A percentile compares a stretch with the other conserved stretches of the same genome.
phyloP scores from a whole-genome alignment of 2,888 invertebrate species.

The Hedya salicella region DNA sequence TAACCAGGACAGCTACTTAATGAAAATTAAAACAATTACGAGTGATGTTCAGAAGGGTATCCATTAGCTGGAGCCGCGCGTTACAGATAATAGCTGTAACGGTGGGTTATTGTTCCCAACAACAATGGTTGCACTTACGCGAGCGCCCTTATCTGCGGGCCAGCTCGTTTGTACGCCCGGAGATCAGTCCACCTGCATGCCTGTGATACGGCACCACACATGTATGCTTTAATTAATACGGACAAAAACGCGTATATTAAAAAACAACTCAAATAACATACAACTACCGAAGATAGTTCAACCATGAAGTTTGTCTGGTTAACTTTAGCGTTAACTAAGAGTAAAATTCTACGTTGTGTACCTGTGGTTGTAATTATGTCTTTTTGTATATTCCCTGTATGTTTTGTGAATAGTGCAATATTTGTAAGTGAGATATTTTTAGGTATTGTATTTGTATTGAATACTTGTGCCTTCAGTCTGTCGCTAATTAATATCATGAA shows the following conservation, averaged over 20 bases:
- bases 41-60: conserved; percentile 64
- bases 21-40: conserved; percentile 75
- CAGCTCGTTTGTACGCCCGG: conserved; percentile 69
- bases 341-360: too few species aligned
- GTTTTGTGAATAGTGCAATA: too few species aligned
- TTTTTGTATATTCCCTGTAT: too few species aligned
- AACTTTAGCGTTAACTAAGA: too few species aligned
- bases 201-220: conserved; percentile 53
- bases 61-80: conserved; percentile 68
- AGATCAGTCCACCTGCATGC: conserved; percentile 64
- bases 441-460: too few species aligned
- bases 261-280: neutral
- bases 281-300: too few species aligned
- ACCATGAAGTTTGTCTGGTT: too few species aligned
- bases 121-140: conserved; percentile 73
- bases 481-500: too few species aligned
- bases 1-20: conserved; percentile 56
- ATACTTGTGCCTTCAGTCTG: too few species aligned
- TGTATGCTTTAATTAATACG: conserved; percentile 6
- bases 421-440: too few species aligned
- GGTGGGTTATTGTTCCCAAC: conserved; percentile 71
- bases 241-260: neutral
- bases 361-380: too few species aligned
- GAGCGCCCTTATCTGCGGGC: conserved; percentile 71
- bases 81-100: conserved; percentile 69